Conservation (phyloP, 2,797 vertebrate species). For the Acanthornis magna region DNA sequence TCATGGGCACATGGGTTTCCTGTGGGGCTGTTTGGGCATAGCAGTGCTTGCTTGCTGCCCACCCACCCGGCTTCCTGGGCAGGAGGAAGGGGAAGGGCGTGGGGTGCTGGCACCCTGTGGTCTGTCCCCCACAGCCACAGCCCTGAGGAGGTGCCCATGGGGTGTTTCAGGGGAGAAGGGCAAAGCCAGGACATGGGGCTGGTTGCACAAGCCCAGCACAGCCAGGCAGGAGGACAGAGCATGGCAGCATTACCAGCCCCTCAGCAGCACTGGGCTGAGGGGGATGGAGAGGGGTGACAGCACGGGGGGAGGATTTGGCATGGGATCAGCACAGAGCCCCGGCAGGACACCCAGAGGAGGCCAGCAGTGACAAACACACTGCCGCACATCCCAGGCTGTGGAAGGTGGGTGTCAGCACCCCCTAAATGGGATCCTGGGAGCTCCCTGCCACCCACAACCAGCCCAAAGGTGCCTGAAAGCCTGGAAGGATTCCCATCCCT, state of each 20-base stretch:
- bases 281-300: background rate
- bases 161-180: accelerated
- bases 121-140: background rate
- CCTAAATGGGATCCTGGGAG: accelerated
- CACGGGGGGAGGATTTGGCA: accelerated
- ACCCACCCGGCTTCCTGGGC: accelerated
- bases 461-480: background rate
- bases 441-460: background rate
- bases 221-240: background rate
- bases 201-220: background rate
- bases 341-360: background rate
- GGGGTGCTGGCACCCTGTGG: accelerated
- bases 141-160: accelerated
- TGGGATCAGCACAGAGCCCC: accelerated
- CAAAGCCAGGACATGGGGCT: accelerated
- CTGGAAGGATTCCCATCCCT: background rate
- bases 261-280: no score
- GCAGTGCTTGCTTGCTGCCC: accelerated
- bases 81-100: background rate
- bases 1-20: accelerated
- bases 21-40: accelerated
- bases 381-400: background rate
- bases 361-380: background rate
- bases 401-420: background rate
- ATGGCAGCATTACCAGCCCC: background rate